Evolutionary conservation across 2,113 vertebrate genomes (phyloP), one percentile per base, ranked within the genome.

Genomic region (Coregonus clupeaformis): DNA sequence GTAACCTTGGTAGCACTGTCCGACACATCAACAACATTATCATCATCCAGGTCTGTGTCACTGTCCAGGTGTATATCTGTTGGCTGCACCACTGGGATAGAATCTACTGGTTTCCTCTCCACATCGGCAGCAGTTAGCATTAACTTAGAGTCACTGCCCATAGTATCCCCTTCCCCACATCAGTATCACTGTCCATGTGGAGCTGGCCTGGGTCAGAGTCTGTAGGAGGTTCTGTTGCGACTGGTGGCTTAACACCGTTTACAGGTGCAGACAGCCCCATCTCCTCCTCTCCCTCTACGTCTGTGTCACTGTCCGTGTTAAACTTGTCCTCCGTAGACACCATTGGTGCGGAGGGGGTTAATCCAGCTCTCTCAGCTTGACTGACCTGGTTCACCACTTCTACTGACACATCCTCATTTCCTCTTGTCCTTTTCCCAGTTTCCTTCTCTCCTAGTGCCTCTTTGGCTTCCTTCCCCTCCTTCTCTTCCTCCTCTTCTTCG

Each of bases 151-250:
- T 60, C 69, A 47, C 69, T 42, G 52, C 57, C 64, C 9, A 49
- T 62, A 7, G 57, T 42, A 5, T 77, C 73, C 6, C 77, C 71
- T 32, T 82, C 79, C 9, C 88, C 0, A 82, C 73, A 77, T 91
- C 89, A 45, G 91, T 92, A 63, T 93, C 91, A 70, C 88, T 92
- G 75, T 92, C 89, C 83, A 89, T 84, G 55, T 86, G 71, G 79
- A 90, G 75, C 20, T 80, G 76, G 18, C 14, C 71, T 52, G 66
- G 77, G 36, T 82, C 60, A 52, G 42, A 20, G 7, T n/a, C 2
- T 11, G 30, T 69, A 59, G 68, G 68, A 13, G 69, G 78, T 67
- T 55, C 70, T 29, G 57, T 36, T 42, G 45, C 25, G 18, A 1
- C 6, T 52, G 80, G n/a, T 45, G 76, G 74, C 4, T 55, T 65